Conservation (phyloP, 2,888 invertebrate genomes). For the Sepiola atlantica region DNA sequence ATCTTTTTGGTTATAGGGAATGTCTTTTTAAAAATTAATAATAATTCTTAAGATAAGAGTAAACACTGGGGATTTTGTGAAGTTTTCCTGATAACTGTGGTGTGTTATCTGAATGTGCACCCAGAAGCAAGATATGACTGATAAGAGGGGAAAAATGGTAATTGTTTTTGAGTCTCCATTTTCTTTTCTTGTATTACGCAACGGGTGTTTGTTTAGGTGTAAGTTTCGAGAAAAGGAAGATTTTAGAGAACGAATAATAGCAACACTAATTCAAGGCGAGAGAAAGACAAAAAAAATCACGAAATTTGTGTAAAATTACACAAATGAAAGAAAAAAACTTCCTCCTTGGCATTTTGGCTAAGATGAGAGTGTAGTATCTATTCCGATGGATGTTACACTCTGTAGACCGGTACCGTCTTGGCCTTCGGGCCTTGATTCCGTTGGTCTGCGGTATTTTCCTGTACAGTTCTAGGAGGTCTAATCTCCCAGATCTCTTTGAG, state of each 20-base stretch:
- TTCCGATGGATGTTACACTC: too few relatives aligned
- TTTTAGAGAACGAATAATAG: neutral
- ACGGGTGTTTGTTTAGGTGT: neutral
- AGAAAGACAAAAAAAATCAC: neutral
- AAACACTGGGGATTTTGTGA: neutral
- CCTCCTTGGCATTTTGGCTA: too few relatives aligned
- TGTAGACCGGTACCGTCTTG: too few relatives aligned
- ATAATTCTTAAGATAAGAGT: neutral
- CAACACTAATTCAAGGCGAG: neutral
- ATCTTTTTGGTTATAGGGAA: neutral
- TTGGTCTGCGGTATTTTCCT: too few relatives aligned
- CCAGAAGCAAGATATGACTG: neutral
- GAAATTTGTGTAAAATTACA: too few relatives aligned
- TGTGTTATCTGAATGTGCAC: neutral
- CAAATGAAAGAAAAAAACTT: too few relatives aligned
- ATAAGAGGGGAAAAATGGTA: neutral
- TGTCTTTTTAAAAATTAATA: neutral
- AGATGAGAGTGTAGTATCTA: too few relatives aligned
- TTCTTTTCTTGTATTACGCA: neutral
- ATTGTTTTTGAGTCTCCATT: neutral
- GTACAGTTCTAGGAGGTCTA: too few relatives aligned
- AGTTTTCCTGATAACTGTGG: neutral
- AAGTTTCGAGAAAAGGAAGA: neutral
- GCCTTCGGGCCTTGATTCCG: too few relatives aligned
- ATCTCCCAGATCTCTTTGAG: too few relatives aligned